phyloP scores from a whole-genome alignment of 2,113 vertebrate species.

The Chrysemys picta region DNA sequence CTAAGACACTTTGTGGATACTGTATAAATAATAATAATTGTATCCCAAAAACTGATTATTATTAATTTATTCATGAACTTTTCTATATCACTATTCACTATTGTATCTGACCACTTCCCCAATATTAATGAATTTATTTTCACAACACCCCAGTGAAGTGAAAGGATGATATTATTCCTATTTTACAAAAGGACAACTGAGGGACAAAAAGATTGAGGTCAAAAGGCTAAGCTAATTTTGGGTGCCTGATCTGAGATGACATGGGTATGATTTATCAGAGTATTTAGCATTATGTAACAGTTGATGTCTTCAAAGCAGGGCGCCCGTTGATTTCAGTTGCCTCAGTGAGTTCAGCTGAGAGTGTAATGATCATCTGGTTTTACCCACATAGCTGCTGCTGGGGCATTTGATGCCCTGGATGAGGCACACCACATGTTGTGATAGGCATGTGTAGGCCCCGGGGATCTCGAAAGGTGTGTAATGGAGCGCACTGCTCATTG shows the following conservation, averaged over 20 bases:
- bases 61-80: neutral
- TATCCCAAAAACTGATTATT: neutral
- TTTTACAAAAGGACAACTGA: neutral
- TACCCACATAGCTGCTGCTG: neutral
- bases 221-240: neutral
- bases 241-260: neutral
- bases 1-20: neutral
- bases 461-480: neutral
- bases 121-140: neutral
- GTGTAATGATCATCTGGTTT: too few species aligned
- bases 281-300: neutral
- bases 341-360: neutral
- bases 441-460: neutral
- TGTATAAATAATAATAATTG: slow-evolving; percentile 9
- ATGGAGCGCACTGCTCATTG: neutral
- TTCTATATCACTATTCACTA: neutral
- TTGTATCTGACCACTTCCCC: neutral
- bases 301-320: neutral
- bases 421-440: neutral
- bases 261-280: neutral
- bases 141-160: neutral
- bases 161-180: neutral
- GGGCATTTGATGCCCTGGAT: neutral
- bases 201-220: neutral
- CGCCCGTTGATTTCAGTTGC: neutral